Evolutionary conservation across 2,888 invertebrate species (phyloP), one percentile per base, ranked within the genome.

Genomic region (Euplexia lucipara): DNA sequence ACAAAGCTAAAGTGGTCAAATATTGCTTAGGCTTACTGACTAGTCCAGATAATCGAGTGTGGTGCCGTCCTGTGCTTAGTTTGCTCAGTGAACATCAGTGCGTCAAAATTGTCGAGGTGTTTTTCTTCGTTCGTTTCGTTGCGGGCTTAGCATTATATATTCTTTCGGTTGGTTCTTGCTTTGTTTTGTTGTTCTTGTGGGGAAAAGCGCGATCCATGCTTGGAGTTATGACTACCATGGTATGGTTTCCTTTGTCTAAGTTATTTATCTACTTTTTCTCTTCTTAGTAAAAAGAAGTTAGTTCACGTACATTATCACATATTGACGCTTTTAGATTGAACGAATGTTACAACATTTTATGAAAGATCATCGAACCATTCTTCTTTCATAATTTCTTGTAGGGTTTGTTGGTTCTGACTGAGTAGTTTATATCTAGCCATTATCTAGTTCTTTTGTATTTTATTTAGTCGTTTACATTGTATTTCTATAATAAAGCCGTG

Each of bases 161-260:
- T 87, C 78, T 85, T 84, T 87, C 79, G 62, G 79, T 89, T 89
- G 81, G 81, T 86, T 90, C 85, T 88, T 82, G 84, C 85, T 89
- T 90, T 89, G 70, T 82, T 91, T 91, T 90, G 84, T 88, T 90
- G 92, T 88, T 86, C 79, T 87, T 90, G 94, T 91, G 94, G 71
- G 71, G 89, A 85, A 92, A 94, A 94, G 86, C 94, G 92, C 94
- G 93, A 95, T 93, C 95, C 94, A 95, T 95, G 95, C 95, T 95
- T 92, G 95, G 95, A 95, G 95, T 93, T 92, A 95, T 95, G 95
- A 95, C 95, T 92, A 95, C 95, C 93, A 94, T 95, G 95, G 95
- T 95, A 95, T 95, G 95, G 95, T 95, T 95, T 94, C 91, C 95
- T 95, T 95, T 95, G 95, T 95, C 92, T 94, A 92, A 88, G 90